Base-by-base conservation (phyloP, 2,888 invertebrate species). In the Aphrophora alni region DNA sequence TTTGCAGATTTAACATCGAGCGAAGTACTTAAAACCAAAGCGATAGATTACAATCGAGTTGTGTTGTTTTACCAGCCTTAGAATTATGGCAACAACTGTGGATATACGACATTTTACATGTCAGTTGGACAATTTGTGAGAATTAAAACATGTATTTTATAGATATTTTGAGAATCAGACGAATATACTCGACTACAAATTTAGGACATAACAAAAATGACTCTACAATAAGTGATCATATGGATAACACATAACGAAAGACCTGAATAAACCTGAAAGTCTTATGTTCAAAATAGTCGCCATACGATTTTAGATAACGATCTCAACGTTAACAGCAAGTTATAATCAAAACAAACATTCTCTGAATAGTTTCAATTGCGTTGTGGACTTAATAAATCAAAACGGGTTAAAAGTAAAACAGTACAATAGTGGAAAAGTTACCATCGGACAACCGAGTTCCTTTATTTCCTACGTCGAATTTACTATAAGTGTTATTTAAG, bases 121-220 rank as follows among this genome's bases (percentile, higher is more conserved):
- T 59, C 59, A 59, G 21, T 4, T 59, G 59, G 59, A 59, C 59
- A 59, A 8, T 59, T 59, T 59, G 59, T 59, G 59, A 59, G 59
- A 59, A 2, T 59, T 21, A 21, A 59, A 59, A 59, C 12, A 59
- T 59, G 59, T 59, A 59, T 59, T 59, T 59, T 21, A 59, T 21
- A 10, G 59, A 59, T 59, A 59, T 59, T 59, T 59, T 59, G 10
- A 59, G 21, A 21, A 59, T 59, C n/a, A 59, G 59, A 59, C 59
- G 59, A n/a, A 59, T 59, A 12, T 59, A 59, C 59, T 12, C 59
- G 59, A 59, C 59, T 5, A 21, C 21, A 59, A 5, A 59, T 59
- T 59, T 21, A 59, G 59, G 59, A 21, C 59, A 59, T 78, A 73
- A 78, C 59, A 78, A 78, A 78, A 78, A 73, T 78, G 78, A 78